These are phyloP conservation scores for Pegoplata infirma DNA, from an alignment of 2,888 invertebrate genomes.

Conservation along the genomic window DNA sequence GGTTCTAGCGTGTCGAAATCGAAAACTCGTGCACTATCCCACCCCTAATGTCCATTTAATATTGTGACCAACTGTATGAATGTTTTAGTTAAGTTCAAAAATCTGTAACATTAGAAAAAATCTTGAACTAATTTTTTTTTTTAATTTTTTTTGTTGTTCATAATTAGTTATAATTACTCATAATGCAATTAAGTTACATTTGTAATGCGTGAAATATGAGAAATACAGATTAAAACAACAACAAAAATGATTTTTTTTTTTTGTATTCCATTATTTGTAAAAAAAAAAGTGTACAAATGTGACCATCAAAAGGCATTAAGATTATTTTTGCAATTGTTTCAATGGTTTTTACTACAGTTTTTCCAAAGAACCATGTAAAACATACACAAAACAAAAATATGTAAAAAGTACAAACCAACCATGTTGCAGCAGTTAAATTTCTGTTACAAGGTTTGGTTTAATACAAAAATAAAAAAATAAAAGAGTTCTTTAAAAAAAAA, in stretches of 20 bases:
- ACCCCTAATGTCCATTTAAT: not conserved
- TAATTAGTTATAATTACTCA: conserved; percentile 76
- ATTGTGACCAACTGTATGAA: not conserved
- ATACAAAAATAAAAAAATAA: conserved; percentile 13
- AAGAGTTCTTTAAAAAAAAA: conserved; percentile 1
- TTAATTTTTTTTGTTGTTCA: conserved; percentile 55
- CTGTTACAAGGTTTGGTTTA: conserved; percentile 53
- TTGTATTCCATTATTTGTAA: conserved; percentile 23
- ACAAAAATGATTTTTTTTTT: not conserved
- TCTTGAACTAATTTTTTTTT: conserved; percentile 52
- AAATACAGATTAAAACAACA: conserved; percentile 6
- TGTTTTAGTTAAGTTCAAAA: not conserved
- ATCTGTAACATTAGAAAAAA: conserved; percentile 2
- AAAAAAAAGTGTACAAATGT: conserved; percentile 35
- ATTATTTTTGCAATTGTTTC: conserved; percentile 24
- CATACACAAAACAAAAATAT: not conserved
- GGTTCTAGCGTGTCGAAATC: too few relatives aligned
- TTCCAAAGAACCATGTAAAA: too few relatives aligned
- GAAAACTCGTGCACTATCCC: too few relatives aligned
- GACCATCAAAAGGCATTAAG: conserved; percentile 56
- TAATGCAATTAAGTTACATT: conserved; percentile 74
- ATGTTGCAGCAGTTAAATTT: conserved; percentile 26
- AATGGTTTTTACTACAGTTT: not conserved
- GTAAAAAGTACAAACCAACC: conserved; percentile 7
- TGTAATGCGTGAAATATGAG: conserved; percentile 39